phyloP scores from a whole-genome alignment of 2,888 invertebrate genomes.

The Ophonus ardosiacus region DNA sequence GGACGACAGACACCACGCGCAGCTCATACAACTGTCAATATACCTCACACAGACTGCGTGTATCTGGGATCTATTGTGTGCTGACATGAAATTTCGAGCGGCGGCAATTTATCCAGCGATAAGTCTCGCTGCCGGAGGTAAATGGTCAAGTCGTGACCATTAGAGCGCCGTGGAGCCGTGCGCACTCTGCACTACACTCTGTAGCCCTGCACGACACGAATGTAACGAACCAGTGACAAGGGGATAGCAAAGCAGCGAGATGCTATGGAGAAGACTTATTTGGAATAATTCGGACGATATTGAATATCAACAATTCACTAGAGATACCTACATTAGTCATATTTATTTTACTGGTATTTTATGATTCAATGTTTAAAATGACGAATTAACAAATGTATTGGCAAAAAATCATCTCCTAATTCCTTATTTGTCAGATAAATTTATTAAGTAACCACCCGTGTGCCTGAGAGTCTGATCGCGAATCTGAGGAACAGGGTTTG shows the following conservation, averaged over 20 bases:
- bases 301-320: no score
- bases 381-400: no score
- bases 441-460: no score
- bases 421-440: no score
- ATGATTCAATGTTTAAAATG: no score
- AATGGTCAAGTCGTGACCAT: slow-evolving; percentile 81
- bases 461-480: no score
- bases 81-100: slow-evolving; percentile 79
- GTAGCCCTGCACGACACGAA: slow-evolving; percentile 11
- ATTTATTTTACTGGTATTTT: no score
- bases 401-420: no score
- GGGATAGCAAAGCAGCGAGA: not conserved
- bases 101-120: slow-evolving; percentile 79
- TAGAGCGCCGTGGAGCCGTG: slow-evolving; percentile 73
- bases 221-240: not conserved
- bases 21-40: slow-evolving; percentile 74
- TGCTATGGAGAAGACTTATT: no score
- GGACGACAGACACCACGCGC: slow-evolving; percentile 70
- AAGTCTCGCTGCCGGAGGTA: slow-evolving; percentile 80
- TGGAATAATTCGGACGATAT: no score
- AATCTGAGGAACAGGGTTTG: no score
- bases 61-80: slow-evolving; percentile 75
- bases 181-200: slow-evolving; percentile 38
- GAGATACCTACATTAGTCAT: no score
- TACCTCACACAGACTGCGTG: slow-evolving; percentile 74